These are phyloP conservation scores for Drosophila equinoxialis DNA, from an alignment of 1,140 invertebrate genomes.

Conservation along the genomic window DNA sequence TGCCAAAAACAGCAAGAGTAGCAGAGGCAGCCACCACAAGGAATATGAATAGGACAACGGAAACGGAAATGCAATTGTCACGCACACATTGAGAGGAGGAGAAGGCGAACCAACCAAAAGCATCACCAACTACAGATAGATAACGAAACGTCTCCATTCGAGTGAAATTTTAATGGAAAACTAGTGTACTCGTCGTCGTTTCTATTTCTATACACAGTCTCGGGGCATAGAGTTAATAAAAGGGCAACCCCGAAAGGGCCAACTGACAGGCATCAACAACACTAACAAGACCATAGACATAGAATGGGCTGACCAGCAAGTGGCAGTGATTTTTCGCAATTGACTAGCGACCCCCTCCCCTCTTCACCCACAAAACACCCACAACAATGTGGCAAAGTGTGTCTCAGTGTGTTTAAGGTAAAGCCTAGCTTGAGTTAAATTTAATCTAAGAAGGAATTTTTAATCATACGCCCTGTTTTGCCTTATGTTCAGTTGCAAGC, in stretches of 20 bases:
- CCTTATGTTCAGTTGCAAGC: no score
- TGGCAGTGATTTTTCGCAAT: constrained; percentile 6
- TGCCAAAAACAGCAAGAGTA: constrained; percentile 47
- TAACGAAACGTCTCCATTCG: constrained; percentile 14
- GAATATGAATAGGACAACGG: constrained; percentile 39
- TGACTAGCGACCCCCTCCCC: neutral
- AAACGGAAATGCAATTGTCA: constrained; percentile 72
- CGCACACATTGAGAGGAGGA: constrained; percentile 19
- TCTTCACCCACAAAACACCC: neutral
- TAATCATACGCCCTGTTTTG: neutral
- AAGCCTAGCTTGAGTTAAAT: neutral
- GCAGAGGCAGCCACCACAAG: constrained; percentile 15
- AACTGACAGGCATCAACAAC: constrained; percentile 44
- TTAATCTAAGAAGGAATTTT: neutral
- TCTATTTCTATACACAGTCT: constrained; percentile 45
- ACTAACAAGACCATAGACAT: constrained; percentile 47
- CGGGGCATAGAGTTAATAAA: constrained; percentile 50
- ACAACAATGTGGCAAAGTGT: neutral
- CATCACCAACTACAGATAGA: neutral
- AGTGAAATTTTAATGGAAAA: constrained; percentile 73
- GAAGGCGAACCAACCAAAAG: neutral
- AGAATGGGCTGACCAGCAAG: constrained; percentile 51
- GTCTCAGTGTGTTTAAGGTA: neutral
- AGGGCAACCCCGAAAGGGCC: constrained; percentile 25
- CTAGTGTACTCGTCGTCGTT: constrained; percentile 54